Base-by-base conservation (phyloP, 2,888 invertebrate genomes). In the Latrodectus hesperus region DNA sequence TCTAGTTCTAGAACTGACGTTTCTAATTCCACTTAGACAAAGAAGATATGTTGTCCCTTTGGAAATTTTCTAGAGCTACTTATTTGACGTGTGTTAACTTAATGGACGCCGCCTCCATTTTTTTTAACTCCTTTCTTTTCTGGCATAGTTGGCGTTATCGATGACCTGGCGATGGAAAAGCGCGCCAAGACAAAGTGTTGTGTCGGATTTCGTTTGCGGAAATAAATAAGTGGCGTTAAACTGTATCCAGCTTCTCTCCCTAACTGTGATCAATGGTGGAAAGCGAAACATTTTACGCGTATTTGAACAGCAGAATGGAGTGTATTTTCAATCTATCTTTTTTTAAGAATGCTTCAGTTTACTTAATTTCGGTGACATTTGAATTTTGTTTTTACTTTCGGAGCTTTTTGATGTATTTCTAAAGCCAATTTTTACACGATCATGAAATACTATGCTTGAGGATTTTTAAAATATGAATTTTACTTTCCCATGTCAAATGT, bases 1-100 rank as follows among this genome's bases (percentile, higher is more conserved):
- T 17, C 79, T 22, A 38, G 74, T 82, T 82, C 38, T 65, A 65
- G 38, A 75, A 72, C 77, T 84, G 84, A 84, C 84, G 71, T 72
- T 52, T 53, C 71, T 84, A 84, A 84, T 84, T 84, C 84, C 84
- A 84, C 77, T 84, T 84, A 77, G 84, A 77, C 84, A 84, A 72
- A 84, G 77, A 78, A 84, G 84, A 84, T 84, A 84, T 72, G 77
- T 84, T 53, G 72, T 71, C 76, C 11, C 65, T 74, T 26, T 53
- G 53, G 38, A 11, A 53, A 22, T 53, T n/a, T 17, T 49, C 49
- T 26, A 26, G 64, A 38, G 60, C 65, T 16, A 55, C 53, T 16
- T 26, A 51, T 73, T 82, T 75, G 82, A 75, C 75, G 82, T 75
- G 65, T 75, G 82, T 82, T 82, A 82, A 82, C 82, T 82, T 82